A percentile compares a stretch with the other conserved stretches of the same genome.
phyloP scores from a whole-genome alignment of 2,113 vertebrate species.

The Trogon surrucura region DNA sequence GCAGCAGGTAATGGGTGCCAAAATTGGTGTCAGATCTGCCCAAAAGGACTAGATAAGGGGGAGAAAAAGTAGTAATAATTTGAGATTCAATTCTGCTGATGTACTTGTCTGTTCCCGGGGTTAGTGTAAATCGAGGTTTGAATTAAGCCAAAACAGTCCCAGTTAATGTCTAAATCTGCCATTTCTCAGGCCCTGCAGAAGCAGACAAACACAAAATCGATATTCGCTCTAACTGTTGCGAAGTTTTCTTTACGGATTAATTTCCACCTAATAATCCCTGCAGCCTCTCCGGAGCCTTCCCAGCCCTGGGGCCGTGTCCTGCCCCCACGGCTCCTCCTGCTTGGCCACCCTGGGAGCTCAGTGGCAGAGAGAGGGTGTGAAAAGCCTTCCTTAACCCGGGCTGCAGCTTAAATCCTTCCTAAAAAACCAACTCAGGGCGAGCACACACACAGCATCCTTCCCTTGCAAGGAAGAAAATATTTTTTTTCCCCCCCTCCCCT shows the following conservation, averaged over 20 bases:
- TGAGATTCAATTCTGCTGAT: neutral
- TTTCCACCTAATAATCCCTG: neutral
- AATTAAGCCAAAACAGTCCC: constrained; percentile 16
- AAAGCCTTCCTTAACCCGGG: neutral
- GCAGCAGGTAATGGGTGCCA: neutral
- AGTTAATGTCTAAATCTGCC: neutral
- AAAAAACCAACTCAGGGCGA: neutral
- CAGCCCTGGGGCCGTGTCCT: accelerated
- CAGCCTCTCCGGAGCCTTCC: neutral
- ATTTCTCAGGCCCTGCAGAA: neutral
- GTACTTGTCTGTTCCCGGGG: neutral
- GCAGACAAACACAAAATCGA: constrained; percentile 19
- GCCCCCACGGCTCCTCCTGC: accelerated
- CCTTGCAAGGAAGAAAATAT: accelerated
- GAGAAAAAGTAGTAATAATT: neutral
- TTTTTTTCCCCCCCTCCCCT: neutral
- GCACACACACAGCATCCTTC: neutral
- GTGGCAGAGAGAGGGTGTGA: neutral
- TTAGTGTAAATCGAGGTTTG: neutral
- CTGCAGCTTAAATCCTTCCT: neutral
- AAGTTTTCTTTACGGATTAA: constrained; percentile 29
- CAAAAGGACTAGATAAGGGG: neutral
- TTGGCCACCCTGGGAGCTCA: accelerated
- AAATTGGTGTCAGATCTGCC: neutral
- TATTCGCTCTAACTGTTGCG: constrained; percentile 15